phyloP scores from a whole-genome alignment of 1,140 invertebrate genomes.

The Penaeus vannamei region DNA sequence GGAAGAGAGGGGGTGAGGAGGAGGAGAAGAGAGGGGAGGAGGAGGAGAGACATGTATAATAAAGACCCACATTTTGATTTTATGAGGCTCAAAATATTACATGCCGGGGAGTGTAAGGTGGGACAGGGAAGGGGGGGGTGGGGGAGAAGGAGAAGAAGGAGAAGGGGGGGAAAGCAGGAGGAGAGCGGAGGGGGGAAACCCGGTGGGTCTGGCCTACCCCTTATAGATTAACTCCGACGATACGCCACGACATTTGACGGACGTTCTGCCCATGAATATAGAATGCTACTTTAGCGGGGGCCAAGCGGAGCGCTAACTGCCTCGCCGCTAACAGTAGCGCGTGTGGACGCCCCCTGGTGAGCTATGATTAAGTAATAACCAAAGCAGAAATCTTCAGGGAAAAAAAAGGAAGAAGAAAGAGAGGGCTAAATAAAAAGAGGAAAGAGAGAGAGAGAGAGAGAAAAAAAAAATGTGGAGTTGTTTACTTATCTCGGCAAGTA shows the following conservation, averaged over 20 bases:
- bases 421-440: too few relatives aligned
- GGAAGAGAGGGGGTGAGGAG: neutral
- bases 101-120: neutral
- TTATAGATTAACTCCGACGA: constrained; percentile 26
- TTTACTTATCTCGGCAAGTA: too few relatives aligned
- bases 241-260: constrained; percentile 13
- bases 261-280: constrained; percentile 23
- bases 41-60: constrained; percentile 10
- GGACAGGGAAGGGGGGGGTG: neutral
- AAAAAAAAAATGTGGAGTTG: too few relatives aligned
- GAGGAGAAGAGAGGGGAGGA: too few relatives aligned
- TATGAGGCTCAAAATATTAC: constrained; percentile 23
- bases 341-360: too few relatives aligned
- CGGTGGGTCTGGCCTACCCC: neutral
- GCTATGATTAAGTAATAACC: too few relatives aligned
- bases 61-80: constrained; percentile 25
- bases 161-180: neutral
- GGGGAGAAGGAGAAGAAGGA: neutral
- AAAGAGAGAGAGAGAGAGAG: too few relatives aligned
- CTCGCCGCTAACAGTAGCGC: too few relatives aligned
- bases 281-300: constrained; percentile 16
- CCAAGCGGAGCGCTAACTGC: too few relatives aligned
- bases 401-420: too few relatives aligned
- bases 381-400: too few relatives aligned
- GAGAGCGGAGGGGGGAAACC: neutral